Conservation (phyloP, 2,113 vertebrate species). For the Petroica traversi region DNA sequence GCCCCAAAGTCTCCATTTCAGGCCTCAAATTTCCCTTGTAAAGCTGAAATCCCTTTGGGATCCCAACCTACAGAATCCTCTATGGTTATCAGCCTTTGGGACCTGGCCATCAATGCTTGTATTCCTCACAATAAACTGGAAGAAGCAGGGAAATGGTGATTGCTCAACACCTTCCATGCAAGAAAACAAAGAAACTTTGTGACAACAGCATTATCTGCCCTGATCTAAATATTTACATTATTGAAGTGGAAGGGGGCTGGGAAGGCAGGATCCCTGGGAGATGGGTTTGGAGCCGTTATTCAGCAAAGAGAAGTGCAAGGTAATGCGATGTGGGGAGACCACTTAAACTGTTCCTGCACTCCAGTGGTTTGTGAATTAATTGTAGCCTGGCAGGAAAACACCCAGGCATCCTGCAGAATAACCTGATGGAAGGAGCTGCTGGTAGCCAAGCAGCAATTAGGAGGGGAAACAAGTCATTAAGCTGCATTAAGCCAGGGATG, state of each 20-base stretch:
- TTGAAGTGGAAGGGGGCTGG: neutral
- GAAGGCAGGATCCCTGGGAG: neutral
- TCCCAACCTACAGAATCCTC: neutral
- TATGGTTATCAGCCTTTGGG: neutral
- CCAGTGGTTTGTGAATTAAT: constrained; percentile 64
- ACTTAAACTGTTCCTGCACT: constrained; percentile 50
- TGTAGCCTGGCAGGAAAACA: constrained; percentile 59
- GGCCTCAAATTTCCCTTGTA: neutral
- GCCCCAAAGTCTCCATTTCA: neutral
- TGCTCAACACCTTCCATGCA: neutral
- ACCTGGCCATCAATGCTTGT: rapidly evolving
- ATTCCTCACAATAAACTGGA: neutral
- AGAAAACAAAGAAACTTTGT: neutral
- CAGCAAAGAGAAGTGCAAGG: constrained; percentile 17
- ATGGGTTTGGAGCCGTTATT: neutral
- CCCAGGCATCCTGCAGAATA: constrained; percentile 45
- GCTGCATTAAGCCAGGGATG: neutral
- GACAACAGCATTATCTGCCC: neutral
- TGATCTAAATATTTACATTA: neutral
- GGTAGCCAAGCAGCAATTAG: constrained; percentile 49
- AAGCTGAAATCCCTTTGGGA: neutral
- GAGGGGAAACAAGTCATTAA: constrained; percentile 41
- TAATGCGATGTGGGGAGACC: neutral
- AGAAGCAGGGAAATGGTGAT: neutral
- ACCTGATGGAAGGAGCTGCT: constrained; percentile 56